Conservation (phyloP, 2,797 vertebrate species). For the Otolemur crassicaudatus region DNA sequence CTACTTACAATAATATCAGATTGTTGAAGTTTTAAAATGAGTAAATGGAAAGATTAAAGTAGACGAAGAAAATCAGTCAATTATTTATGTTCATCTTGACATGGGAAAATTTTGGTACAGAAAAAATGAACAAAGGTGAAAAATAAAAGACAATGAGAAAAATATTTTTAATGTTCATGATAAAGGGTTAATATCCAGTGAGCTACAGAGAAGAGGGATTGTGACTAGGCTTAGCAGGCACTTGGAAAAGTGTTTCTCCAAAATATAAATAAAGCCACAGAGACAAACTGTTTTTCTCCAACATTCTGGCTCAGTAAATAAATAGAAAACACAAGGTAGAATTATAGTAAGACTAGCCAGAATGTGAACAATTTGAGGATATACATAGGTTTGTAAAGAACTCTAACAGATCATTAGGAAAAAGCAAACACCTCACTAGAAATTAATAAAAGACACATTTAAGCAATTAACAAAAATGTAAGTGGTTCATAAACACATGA, state of each 20-base stretch:
- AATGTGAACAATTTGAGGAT: not conserved
- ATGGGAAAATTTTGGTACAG: not conserved
- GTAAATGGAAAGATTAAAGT: conserved; percentile 17
- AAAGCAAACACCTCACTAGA: not conserved
- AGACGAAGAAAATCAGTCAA: conserved; percentile 17
- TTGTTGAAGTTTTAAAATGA: not conserved
- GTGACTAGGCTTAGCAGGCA: not conserved
- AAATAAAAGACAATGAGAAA: conserved; percentile 27
- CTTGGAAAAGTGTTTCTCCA: not conserved
- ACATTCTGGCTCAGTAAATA: not conserved
- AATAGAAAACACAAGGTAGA: conserved; percentile 20
- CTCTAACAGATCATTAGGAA: not conserved
- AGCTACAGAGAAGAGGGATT: not conserved
- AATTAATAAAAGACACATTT: not conserved
- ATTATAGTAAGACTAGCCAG: not conserved
- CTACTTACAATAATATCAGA: conserved; percentile 6
- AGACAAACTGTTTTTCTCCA: not conserved
- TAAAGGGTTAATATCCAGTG: not conserved
- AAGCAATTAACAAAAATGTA: conserved; percentile 6
- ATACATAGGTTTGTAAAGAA: not conserved
- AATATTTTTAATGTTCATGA: not conserved
- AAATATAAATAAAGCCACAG: not conserved
- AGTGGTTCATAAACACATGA: not conserved
- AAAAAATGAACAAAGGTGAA: conserved; percentile 4
- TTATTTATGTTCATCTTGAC: not conserved